A percentile compares a stretch with the other conserved stretches of the same genome.
Conservation (phyloP, 2,888 invertebrate genomes). For the Ectropis crepuscularia region DNA sequence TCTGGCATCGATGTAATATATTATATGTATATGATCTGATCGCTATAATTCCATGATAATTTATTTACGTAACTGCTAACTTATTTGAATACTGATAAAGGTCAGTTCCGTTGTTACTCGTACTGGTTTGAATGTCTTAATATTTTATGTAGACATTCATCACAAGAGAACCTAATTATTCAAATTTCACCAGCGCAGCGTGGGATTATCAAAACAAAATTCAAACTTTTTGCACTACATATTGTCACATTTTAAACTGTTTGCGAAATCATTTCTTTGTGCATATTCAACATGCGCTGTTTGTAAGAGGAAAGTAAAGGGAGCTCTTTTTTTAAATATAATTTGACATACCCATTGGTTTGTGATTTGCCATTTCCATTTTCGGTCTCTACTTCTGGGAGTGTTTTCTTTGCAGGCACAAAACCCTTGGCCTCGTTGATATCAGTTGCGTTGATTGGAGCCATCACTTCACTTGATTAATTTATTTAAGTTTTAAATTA, state of each 20-base stretch:
- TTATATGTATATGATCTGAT: not conserved
- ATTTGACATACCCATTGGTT: conserved; percentile 53
- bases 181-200: not conserved
- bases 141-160: not conserved
- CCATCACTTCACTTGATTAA: conserved; percentile 69
- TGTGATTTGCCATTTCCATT: conserved; percentile 57
- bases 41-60: conserved; percentile 11
- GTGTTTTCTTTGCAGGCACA: conserved; percentile 63
- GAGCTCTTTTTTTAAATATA: not conserved
- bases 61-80: not conserved
- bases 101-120: conserved; percentile 3
- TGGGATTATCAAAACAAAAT: not conserved
- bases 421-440: conserved; percentile 63
- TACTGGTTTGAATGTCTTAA: not conserved
- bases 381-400: conserved; percentile 76
- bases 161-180: not conserved
- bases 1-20: conserved; percentile 13
- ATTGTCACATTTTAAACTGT: not conserved
- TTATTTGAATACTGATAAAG: not conserved
- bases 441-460: conserved; percentile 71
- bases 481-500: conserved; percentile 43
- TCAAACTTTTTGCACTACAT: not conserved
- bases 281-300: too few relatives aligned
- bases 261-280: not conserved
- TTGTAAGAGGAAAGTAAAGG: too few relatives aligned